Evolutionary conservation across 2,113 vertebrate species (phyloP), one percentile per base, ranked within the genome.

Genomic region (Notiomystis cincta): DNA sequence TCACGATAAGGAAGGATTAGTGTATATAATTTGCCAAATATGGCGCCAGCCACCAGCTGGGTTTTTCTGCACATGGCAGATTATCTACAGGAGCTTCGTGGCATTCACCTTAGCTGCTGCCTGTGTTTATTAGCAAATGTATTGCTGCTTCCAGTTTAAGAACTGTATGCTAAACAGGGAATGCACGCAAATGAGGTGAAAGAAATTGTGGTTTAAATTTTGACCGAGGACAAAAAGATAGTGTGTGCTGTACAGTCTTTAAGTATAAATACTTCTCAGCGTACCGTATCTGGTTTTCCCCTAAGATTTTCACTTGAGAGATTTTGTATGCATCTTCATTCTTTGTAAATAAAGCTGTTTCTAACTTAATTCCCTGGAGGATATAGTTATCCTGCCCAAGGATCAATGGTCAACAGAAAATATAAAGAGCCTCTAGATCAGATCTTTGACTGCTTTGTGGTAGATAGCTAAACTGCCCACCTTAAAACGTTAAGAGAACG

Each of bases 381-480:
- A 27, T 93, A 66, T 42, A 80, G 18, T 95, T 97, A 93, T 90
- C 92, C 92, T 85, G 89, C 84, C 89, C 87, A 56, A 96, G 97
- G 94, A 96, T 94, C 97, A 97, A 77, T 97, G 97, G 95, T 97
- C 97, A 95, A 82, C 85, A 56, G 94, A 95, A 96, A 97, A 91
- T 89, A 93, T 94, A 93, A 96, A 89, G 93, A 96, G 89, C 90
- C 81, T 76, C 84, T 82, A 95, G 96, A 95, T 96, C 95, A 97
- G 93, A 96, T 97, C 93, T 96, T 96, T 92, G 94, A 96, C 94
- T 93, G 76, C 95, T 97, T 98, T 97, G 94, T 98, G 97, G 92
- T 91, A 78, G 94, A 95, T 97, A 97, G 95, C 95, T 96, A 93
- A 95, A 95, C 89, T 94, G 90, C 78, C 40, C 77, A 91, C 81